phyloP scores from a whole-genome alignment of 2,113 vertebrate genomes.

The Falcunculus frontatus region DNA sequence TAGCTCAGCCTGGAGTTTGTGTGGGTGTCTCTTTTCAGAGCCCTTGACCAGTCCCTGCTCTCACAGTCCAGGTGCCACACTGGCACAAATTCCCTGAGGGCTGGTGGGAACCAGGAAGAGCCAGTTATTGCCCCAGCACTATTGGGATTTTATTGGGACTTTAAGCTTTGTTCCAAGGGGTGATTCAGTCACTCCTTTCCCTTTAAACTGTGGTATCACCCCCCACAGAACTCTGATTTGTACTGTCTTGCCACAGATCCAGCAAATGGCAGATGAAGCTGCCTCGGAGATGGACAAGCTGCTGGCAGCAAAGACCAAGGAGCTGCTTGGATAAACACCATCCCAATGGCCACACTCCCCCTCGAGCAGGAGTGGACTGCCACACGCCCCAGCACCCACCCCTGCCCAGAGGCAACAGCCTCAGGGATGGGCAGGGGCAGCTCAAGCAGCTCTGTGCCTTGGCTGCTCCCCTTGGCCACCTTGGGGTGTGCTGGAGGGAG shows the following conservation, averaged over 20 bases:
- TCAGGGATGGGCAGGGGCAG: background rate
- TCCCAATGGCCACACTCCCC: background rate
- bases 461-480: background rate
- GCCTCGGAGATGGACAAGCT: slow-evolving; percentile 85
- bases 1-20: background rate
- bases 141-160: background rate
- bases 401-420: background rate
- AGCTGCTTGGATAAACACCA: slow-evolving; percentile 78
- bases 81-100: background rate
- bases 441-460: background rate
- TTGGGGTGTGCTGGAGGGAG: background rate
- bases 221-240: background rate
- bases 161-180: background rate
- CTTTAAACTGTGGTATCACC: background rate
- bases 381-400: accelerated
- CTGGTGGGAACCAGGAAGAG: background rate
- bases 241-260: slow-evolving; percentile 76
- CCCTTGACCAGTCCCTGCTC: background rate
- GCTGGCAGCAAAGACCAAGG: slow-evolving; percentile 88
- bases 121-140: background rate
- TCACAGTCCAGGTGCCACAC: accelerated
- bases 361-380: background rate
- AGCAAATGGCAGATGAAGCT: slow-evolving; percentile 86
- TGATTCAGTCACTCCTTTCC: background rate
- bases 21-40: background rate